Evolutionary conservation across 1,140 invertebrate species (phyloP).

Genomic region (Drosophila elegans): DNA sequence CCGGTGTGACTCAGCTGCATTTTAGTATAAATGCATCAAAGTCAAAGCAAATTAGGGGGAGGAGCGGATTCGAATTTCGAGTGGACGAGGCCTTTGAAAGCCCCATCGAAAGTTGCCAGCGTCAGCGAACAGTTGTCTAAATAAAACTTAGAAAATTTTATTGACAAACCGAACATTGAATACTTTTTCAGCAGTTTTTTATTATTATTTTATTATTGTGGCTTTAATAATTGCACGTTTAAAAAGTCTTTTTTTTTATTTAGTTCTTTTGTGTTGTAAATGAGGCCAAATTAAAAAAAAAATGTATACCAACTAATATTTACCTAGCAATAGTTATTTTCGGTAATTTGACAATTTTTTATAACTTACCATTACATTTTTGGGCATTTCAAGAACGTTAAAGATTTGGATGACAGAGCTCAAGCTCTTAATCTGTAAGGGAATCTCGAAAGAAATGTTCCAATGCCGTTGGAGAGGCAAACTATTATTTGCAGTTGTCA

Average conservation of each 20-base stretch:
- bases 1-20: slow-evolving; percentile 54
- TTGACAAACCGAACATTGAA: background rate
- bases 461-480: slow-evolving; percentile 23
- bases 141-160: slow-evolving; percentile 21
- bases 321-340: too few species aligned
- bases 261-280: too few species aligned
- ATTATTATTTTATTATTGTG: too few species aligned
- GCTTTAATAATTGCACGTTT: too few species aligned
- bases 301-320: too few species aligned
- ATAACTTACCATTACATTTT: too few species aligned
- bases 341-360: too few species aligned
- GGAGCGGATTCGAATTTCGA: background rate
- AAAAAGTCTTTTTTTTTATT: too few species aligned
- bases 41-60: slow-evolving; percentile 61
- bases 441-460: slow-evolving; percentile 18
- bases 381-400: too few species aligned
- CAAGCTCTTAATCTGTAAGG: slow-evolving; percentile 7
- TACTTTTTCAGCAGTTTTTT: background rate
- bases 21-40: slow-evolving; percentile 73
- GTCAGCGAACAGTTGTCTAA: slow-evolving; percentile 44
- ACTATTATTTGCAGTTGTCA: slow-evolving; percentile 82
- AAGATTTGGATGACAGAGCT: background rate
- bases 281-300: too few species aligned
- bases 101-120: slow-evolving; percentile 56
- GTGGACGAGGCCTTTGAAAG: slow-evolving; percentile 28